phyloP scores from a whole-genome alignment of 2,113 vertebrate genomes.

The Gasterosteus nipponicus region DNA sequence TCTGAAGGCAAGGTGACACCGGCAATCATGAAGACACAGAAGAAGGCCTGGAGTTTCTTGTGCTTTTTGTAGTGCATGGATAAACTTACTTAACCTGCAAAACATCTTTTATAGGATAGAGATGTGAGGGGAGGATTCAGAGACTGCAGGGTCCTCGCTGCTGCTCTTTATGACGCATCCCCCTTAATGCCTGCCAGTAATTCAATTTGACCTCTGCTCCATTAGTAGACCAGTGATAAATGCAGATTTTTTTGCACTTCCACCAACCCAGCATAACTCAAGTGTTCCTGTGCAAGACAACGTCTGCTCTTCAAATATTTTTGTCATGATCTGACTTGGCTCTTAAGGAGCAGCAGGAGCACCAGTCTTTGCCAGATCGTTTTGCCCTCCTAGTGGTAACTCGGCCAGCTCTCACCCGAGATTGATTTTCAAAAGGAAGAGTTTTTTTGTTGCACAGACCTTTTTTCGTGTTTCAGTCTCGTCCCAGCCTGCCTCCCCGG shows the following conservation, averaged over 20 bases:
- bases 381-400: no score
- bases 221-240: background rate
- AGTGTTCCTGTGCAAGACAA: background rate
- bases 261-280: background rate
- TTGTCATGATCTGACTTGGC: no score
- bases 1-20: constrained; percentile 35
- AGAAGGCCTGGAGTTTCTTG: background rate
- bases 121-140: background rate
- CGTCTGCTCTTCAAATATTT: background rate
- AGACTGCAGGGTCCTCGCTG: background rate
- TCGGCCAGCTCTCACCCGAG: no score
- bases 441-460: no score
- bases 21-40: constrained; percentile 33
- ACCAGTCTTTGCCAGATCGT: no score
- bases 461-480: no score
- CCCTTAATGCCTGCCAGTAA: no score
- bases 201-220: background rate
- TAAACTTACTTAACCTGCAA: background rate
- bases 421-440: no score
- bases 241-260: background rate
- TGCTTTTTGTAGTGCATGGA: no score
- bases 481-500: no score
- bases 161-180: background rate
- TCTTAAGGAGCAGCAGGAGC: no score
- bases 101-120: background rate